A percentile compares a stretch with the other conserved stretches of the same genome.
These are phyloP conservation scores for Drosophila falleni DNA, from an alignment of 2,888 invertebrate species.

Conservation along the genomic window DNA sequence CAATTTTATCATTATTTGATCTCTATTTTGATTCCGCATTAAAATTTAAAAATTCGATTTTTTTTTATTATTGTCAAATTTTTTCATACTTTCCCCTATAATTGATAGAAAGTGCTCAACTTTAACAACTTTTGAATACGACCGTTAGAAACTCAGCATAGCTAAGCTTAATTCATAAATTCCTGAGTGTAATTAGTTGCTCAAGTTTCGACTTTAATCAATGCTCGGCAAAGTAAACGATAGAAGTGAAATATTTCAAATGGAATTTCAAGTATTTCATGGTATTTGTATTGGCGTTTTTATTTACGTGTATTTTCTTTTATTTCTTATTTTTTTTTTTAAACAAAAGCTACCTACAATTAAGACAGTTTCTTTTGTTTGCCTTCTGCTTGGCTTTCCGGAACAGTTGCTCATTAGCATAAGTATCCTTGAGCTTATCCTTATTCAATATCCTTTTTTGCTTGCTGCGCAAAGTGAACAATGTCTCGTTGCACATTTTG, in stretches of 20 bases:
- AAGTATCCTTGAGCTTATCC: conserved; percentile 44
- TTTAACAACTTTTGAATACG: background rate
- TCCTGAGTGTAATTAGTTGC: conserved; percentile 2
- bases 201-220: conserved; percentile 1
- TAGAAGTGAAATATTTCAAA: conserved; percentile 4
- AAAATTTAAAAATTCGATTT: no score
- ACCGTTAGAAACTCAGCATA: background rate
- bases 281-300: background rate
- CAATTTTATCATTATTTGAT: no score
- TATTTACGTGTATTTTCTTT: conserved; percentile 3
- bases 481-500: conserved; percentile 43
- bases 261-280: background rate
- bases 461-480: conserved; percentile 8
- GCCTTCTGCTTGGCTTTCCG: background rate
- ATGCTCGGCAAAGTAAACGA: background rate
- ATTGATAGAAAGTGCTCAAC: background rate
- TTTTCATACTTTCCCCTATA: background rate
- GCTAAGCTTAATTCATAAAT: conserved; percentile 1
- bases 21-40: no score
- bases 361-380: conserved; percentile 12
- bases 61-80: no score
- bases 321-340: conserved; percentile 1
- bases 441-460: conserved; percentile 51
- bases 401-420: conserved; percentile 65
- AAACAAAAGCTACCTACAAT: conserved; percentile 11